phyloP scores from a whole-genome alignment of 2,888 invertebrate species.

The Ctenicera cuprea region DNA sequence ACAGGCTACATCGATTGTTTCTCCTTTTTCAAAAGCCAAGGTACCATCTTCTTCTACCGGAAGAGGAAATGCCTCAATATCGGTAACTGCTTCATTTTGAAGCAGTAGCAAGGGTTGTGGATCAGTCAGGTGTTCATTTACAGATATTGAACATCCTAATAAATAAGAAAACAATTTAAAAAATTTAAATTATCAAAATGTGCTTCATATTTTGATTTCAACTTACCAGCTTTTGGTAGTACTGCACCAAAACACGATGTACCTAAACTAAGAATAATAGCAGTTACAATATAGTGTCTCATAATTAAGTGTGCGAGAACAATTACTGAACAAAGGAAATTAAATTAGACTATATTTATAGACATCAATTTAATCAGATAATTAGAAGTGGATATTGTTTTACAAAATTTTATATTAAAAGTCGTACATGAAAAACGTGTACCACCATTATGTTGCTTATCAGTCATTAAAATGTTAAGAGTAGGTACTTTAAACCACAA shows the following conservation, averaged over 20 bases:
- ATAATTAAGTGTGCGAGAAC: background rate
- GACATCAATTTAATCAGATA: slow-evolving; percentile 5
- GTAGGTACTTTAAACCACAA: too few species aligned
- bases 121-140: slow-evolving; percentile 74
- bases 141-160: slow-evolving; percentile 71
- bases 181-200: background rate
- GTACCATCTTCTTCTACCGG: slow-evolving; percentile 55
- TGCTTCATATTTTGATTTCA: too few species aligned
- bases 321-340: background rate
- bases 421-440: too few species aligned
- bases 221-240: slow-evolving; percentile 10
- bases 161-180: background rate
- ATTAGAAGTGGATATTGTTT: slow-evolving; percentile 13
- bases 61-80: slow-evolving; percentile 56
- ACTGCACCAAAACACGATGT: background rate
- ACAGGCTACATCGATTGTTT: slow-evolving; percentile 56
- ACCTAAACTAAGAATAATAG: background rate
- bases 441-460: too few species aligned
- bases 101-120: slow-evolving; percentile 78
- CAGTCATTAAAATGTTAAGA: too few species aligned
- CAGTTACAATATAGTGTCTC: background rate
- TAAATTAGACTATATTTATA: background rate
- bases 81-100: slow-evolving; percentile 61
- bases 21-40: slow-evolving; percentile 52
- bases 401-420: background rate